phyloP scores from a whole-genome alignment of 2,113 vertebrate genomes.

The Callopanchax toddi region DNA sequence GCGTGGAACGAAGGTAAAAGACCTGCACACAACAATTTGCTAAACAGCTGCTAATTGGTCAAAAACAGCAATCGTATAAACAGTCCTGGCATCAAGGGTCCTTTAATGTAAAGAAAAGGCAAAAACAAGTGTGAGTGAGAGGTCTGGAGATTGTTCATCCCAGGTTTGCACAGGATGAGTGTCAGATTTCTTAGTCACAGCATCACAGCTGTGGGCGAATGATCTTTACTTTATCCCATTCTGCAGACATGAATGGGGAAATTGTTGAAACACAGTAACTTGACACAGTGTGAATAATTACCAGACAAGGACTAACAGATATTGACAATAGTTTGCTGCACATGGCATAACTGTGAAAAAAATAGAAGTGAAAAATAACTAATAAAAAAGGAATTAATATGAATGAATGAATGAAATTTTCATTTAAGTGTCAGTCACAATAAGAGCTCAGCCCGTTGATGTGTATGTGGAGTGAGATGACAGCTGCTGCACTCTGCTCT shows the following conservation, averaged over 20 bases:
- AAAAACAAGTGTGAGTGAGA: constrained; percentile 24
- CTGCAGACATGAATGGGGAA: constrained; percentile 37
- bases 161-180: constrained; percentile 41
- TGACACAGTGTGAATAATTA: constrained; percentile 13
- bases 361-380: too few species aligned
- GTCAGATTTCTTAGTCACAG: constrained; percentile 56
- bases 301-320: constrained; percentile 1
- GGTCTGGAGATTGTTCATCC: constrained; percentile 27
- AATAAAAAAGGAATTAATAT: too few species aligned
- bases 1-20: constrained; percentile 41
- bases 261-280: constrained; percentile 13
- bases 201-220: constrained; percentile 52
- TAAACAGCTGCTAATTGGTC: constrained; percentile 10
- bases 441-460: too few species aligned
- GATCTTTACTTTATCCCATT: constrained; percentile 36
- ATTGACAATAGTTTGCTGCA: not conserved
- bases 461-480: too few species aligned
- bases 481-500: too few species aligned
- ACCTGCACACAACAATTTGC: constrained; percentile 31
- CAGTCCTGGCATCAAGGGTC: constrained; percentile 13
- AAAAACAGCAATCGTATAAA: constrained; percentile 29
- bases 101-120: not conserved
- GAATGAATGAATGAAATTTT: too few species aligned
- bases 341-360: not conserved
- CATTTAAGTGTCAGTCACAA: too few species aligned